Base-by-base conservation (phyloP, 2,113 vertebrate genomes). In the Nestor notabilis region DNA sequence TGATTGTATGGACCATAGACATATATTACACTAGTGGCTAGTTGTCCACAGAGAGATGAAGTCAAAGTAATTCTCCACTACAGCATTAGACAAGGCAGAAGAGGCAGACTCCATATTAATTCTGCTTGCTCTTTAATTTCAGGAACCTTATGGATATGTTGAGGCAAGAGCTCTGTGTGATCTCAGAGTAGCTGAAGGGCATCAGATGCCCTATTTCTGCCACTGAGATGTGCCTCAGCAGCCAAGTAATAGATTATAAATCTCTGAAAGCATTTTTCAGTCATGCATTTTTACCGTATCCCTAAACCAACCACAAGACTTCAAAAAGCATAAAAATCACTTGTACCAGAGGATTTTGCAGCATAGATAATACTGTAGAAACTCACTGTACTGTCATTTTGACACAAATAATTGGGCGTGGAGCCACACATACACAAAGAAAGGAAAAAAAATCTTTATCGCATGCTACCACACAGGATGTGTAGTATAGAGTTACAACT, bases 121-220 rank as follows among this genome's bases (percentile, higher is more conserved):
- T 82, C 83, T 92, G 60, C 71, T 85, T 93, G 87, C 29, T 90
- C 69, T 93, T 91, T 95, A 81, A 90, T 92, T 95, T 84, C 60
- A 17, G 56, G 60, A 80, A 96, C 86, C 74, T 65, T 72, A 68
- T 92, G 79, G 93, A 64, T 87, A 74, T 41, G 29, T 55, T 89
- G 76, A 94, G 83, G 81, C 88, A 93, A 79, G 86, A 94, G 49
- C 71, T 85, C 86, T 96, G 58, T 71, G 75, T 89, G 76, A 96
- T 95, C 80, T 91, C 60, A 31, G 74, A 92, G 88, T 89, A 91
- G 85, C 82, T 95, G 82, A 95, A 97, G 95, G 84, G 79, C 70
- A 93, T 91, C 86, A 92, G 76, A 96, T 95, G 95, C 74, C 96
- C 94, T 93, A 93, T 96, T 96, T 93, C 93, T 95, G 90, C 94